Conservation (phyloP, 92 coral and sea anemone genomes). For the Bergia puertoricense region DNA sequence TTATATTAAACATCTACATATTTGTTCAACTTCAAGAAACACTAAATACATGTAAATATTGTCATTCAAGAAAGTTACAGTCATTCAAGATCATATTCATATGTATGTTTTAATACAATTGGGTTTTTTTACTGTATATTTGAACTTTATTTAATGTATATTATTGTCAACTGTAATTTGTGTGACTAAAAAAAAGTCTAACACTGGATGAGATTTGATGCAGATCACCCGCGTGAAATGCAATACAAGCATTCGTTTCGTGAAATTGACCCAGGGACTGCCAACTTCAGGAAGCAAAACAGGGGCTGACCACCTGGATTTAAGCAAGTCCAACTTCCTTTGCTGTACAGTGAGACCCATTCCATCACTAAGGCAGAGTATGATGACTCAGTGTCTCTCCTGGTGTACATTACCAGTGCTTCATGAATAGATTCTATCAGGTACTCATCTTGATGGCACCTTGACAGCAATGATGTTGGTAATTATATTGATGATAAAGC, state of each 20-base stretch:
- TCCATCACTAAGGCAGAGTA: slow-evolving; percentile 55
- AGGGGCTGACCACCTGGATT: slow-evolving; percentile 52
- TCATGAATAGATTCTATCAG: too few species aligned
- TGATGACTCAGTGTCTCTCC: slow-evolving; percentile 53
- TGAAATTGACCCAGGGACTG: slow-evolving; percentile 54
- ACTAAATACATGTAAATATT: too few species aligned
- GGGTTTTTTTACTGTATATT: too few species aligned
- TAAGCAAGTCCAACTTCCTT: slow-evolving; percentile 51
- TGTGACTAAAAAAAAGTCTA: too few species aligned
- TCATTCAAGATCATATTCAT: too few species aligned
- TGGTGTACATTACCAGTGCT: slow-evolving; percentile 24
- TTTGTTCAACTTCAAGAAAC: too few species aligned
- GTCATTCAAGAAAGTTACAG: too few species aligned
- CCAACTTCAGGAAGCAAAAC: slow-evolving; percentile 36
- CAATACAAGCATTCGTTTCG: slow-evolving; percentile 45
- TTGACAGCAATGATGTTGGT: not conserved
- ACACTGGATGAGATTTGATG: slow-evolving; percentile 46
- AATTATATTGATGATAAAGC: not conserved
- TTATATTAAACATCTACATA: too few species aligned
- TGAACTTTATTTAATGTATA: too few species aligned
- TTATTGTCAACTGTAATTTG: too few species aligned
- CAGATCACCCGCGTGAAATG: slow-evolving; percentile 45
- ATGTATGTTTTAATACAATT: too few species aligned
- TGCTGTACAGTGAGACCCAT: slow-evolving; percentile 45
- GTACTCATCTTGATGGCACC: too few species aligned